Percentiles rank a stretch among this genome's conserved stretches.
Conservation (phyloP, 1,140 invertebrate genomes). For the Pseudoatta argentina region DNA sequence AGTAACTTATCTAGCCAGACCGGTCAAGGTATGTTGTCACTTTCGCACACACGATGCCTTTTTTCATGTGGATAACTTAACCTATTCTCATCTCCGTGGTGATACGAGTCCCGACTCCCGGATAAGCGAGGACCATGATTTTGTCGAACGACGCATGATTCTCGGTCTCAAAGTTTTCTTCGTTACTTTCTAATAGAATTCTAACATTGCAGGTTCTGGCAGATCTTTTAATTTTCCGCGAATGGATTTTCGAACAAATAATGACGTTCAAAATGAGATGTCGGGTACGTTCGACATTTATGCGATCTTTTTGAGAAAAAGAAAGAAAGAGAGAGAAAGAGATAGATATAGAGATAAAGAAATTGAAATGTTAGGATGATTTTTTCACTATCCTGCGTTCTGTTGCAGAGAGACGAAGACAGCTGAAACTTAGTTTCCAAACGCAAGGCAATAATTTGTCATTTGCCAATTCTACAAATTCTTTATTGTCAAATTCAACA, state of each 20-base stretch:
- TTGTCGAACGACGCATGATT: not conserved
- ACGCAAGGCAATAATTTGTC: slow-evolving; percentile 79
- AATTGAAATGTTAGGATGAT: not conserved
- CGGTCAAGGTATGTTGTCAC: slow-evolving; percentile 78
- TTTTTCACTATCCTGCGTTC: slow-evolving; percentile 4
- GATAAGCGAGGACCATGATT: not conserved
- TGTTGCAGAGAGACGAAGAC: slow-evolving; percentile 82
- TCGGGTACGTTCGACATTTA: slow-evolving; percentile 72
- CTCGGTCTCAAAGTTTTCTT: not conserved
- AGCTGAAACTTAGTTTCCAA: slow-evolving; percentile 84
- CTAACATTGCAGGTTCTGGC: slow-evolving; percentile 78
- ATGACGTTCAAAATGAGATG: slow-evolving; percentile 84
- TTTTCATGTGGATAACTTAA: slow-evolving; percentile 60
- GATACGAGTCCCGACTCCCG: not conserved
- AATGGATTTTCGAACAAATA: slow-evolving; percentile 84
- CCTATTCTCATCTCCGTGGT: slow-evolving; percentile 29
- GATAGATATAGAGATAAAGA: not conserved
- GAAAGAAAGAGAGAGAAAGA: no score
- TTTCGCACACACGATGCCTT: not conserved
- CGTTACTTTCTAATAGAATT: not conserved
- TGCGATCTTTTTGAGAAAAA: not conserved
- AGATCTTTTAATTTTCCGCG: slow-evolving; percentile 83
- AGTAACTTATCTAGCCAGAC: slow-evolving; percentile 83
- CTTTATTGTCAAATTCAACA: slow-evolving; percentile 81
- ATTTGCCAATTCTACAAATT: slow-evolving; percentile 83